Evolutionary conservation across 2,888 invertebrate genomes (phyloP).

Genomic region (Acrobasis suavella): DNA sequence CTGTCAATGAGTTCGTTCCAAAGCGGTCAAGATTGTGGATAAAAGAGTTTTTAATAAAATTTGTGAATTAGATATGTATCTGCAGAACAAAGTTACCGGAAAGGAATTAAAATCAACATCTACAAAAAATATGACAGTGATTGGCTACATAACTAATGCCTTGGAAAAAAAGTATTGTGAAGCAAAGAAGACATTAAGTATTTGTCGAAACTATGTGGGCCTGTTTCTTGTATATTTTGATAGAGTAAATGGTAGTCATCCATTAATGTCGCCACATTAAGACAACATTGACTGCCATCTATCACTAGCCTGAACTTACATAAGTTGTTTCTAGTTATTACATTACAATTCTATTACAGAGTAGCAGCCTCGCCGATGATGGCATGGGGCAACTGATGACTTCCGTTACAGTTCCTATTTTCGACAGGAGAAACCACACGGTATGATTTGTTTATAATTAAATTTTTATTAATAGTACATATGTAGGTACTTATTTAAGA

Average conservation of each 20-base stretch:
- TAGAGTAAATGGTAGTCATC: not conserved
- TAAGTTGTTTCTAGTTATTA: not conserved
- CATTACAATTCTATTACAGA: conserved; percentile 67
- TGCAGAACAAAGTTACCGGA: no score
- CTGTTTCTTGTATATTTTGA: not conserved
- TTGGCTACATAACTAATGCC: no score
- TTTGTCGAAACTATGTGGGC: not conserved
- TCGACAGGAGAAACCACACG: conserved; percentile 95
- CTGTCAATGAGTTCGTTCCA: no score
- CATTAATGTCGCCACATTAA: not conserved
- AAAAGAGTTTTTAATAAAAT: no score
- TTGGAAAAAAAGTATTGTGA: no score
- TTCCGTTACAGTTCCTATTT: conserved; percentile 96
- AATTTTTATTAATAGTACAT: no score
- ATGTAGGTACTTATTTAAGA: no score
- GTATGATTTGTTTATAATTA: conserved; percentile 59
- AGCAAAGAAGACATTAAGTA: no score
- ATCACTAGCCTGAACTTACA: not conserved
- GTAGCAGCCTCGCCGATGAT: conserved; percentile 85
- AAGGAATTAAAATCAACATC: no score
- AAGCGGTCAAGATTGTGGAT: no score
- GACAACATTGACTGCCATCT: not conserved
- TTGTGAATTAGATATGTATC: no score
- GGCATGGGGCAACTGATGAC: conserved; percentile 93
- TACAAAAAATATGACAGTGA: no score